Conservation (phyloP, 2,797 vertebrate species). For the Artibeus jamaicensis region DNA sequence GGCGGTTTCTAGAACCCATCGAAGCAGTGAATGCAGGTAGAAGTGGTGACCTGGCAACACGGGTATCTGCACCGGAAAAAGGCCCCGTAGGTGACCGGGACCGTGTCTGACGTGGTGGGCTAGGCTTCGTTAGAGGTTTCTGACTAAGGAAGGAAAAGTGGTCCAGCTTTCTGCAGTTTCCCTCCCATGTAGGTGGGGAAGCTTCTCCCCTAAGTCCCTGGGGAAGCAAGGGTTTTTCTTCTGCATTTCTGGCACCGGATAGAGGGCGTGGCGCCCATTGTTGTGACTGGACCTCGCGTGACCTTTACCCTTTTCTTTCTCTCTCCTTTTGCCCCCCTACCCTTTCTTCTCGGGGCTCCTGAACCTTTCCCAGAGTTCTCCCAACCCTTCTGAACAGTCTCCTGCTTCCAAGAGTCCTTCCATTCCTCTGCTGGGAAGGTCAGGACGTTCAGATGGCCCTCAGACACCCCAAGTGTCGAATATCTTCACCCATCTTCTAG, state of each 20-base stretch:
- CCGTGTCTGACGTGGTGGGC: background rate
- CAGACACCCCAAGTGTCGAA: background rate
- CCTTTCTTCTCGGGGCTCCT: background rate
- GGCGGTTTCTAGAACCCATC: slow-evolving; percentile 50
- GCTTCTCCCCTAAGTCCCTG: background rate
- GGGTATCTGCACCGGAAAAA: background rate
- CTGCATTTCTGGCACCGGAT: accelerated
- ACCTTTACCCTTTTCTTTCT: background rate
- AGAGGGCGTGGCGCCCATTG: background rate
- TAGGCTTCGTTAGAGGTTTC: background rate
- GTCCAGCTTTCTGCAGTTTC: background rate
- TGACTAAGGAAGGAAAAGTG: background rate
- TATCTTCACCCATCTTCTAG: background rate
- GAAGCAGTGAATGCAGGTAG: slow-evolving; percentile 38
- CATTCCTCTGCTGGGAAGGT: background rate
- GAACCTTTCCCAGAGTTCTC: background rate
- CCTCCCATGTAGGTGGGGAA: background rate
- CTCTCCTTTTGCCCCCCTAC: background rate
- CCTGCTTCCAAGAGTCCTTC: background rate
- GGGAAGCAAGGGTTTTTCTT: background rate
- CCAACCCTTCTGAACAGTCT: background rate
- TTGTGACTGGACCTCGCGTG: background rate
- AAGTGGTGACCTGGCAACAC: background rate
- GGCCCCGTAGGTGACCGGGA: slow-evolving; percentile 5
- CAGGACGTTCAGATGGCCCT: background rate